These are phyloP conservation scores for Phenacoccus solenopsis DNA, from an alignment of 1,140 invertebrate genomes.

Conservation along the genomic window DNA sequence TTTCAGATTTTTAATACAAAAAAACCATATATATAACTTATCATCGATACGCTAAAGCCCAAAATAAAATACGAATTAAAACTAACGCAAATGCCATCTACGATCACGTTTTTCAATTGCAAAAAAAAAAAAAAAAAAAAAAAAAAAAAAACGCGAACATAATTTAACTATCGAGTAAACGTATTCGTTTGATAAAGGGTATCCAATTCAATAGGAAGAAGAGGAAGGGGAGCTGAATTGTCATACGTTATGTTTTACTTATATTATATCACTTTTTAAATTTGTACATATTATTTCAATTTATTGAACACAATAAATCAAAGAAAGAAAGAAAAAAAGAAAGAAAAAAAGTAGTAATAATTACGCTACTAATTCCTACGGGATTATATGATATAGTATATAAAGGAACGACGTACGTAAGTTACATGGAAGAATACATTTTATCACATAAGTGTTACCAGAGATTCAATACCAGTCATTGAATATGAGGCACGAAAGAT, in stretches of 20 bases:
- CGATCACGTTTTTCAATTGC: too few relatives aligned
- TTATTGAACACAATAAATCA: conserved; percentile 9
- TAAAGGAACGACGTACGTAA: conserved; percentile 15
- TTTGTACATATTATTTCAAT: conserved; percentile 13
- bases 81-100: too few relatives aligned
- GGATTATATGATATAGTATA: background rate
- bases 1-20: too few relatives aligned
- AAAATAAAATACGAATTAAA: too few relatives aligned
- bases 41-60: too few relatives aligned
- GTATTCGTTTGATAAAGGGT: too few relatives aligned
- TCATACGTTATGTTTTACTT: conserved; percentile 4
- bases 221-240: background rate
- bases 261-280: conserved; percentile 14
- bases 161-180: too few relatives aligned
- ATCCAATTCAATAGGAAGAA: too few relatives aligned
- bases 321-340: conserved; percentile 11
- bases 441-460: conserved; percentile 14
- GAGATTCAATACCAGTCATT: conserved; percentile 13
- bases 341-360: background rate
- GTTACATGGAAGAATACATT: conserved; percentile 12
- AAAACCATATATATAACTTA: too few relatives aligned
- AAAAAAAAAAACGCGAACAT: too few relatives aligned
- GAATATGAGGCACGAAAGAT: background rate
- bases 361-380: background rate
- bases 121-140: too few relatives aligned